Percentiles rank a stretch among this genome's conserved stretches.
Evolutionary conservation across 2,113 vertebrate genomes (phyloP).

Genomic region (Colistium nudipinnis): DNA sequence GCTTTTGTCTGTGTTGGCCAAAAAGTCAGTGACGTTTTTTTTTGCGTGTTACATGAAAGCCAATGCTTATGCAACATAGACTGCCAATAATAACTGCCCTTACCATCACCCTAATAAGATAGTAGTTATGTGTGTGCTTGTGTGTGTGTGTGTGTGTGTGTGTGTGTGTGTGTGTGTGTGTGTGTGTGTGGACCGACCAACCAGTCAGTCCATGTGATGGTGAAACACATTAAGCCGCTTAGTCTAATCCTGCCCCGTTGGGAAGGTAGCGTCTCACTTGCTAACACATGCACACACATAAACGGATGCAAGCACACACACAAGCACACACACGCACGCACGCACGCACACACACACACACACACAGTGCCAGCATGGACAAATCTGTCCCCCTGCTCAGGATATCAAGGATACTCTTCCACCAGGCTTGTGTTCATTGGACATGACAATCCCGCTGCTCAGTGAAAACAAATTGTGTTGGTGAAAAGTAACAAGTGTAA

Average conservation of each 20-base stretch:
- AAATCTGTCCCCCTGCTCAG: slow-evolving; percentile 28
- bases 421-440: not conserved
- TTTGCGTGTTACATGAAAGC: not conserved
- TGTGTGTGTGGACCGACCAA: not conserved
- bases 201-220: slow-evolving; percentile 71
- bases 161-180: slow-evolving; percentile 14
- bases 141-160: slow-evolving; percentile 14
- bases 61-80: slow-evolving; percentile 27
- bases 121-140: not conserved
- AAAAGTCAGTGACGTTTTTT: not conserved
- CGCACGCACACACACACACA: slow-evolving; percentile 18
- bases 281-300: not conserved
- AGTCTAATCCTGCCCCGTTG: slow-evolving; percentile 72
- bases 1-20: not conserved
- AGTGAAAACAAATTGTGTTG: not conserved
- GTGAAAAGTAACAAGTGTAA: not conserved
- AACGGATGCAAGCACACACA: slow-evolving; percentile 11
- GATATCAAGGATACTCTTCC: slow-evolving; percentile 1
- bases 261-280: slow-evolving; percentile 48
- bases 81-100: slow-evolving; percentile 47
- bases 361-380: not conserved
- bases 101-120: slow-evolving; percentile 56
- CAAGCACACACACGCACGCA: slow-evolving; percentile 16
- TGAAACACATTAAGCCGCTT: slow-evolving; percentile 82
- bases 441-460: not conserved